phyloP scores from a whole-genome alignment of 2,888 invertebrate species.

The Pterostichus madidus region DNA sequence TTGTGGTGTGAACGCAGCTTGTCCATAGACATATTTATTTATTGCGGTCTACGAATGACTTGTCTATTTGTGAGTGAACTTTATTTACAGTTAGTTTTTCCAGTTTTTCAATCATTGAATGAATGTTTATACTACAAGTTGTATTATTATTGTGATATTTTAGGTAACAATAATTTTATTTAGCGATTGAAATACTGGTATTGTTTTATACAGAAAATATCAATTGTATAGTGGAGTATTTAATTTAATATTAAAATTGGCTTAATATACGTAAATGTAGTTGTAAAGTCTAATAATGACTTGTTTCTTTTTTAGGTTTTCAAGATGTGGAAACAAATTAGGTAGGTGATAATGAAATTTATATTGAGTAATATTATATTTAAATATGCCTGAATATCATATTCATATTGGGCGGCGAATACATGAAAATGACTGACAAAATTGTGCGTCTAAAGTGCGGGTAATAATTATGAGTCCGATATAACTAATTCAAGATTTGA shows the following conservation, averaged over 20 bases:
- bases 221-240: slow-evolving; percentile 32
- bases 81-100: slow-evolving; percentile 2
- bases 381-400: too few species aligned
- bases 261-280: slow-evolving; percentile 17
- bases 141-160: slow-evolving; percentile 42
- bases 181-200: slow-evolving; percentile 21
- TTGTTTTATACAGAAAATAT: slow-evolving; percentile 39
- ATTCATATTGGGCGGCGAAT: too few species aligned
- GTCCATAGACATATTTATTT: slow-evolving; percentile 41
- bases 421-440: too few species aligned
- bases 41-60: slow-evolving; percentile 18
- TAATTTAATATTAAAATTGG: slow-evolving; percentile 27
- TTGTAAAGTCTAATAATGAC: too few species aligned
- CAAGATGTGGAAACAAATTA: too few species aligned
- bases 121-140: slow-evolving; percentile 12
- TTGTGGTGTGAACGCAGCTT: slow-evolving; percentile 20
- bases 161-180: slow-evolving; percentile 28
- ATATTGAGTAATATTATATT: too few species aligned
- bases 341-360: too few species aligned
- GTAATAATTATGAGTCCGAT: too few species aligned
- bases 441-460: too few species aligned
- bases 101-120: slow-evolving; percentile 34
- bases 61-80: not conserved
- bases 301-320: too few species aligned
- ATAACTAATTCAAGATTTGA: too few species aligned